phyloP scores from a whole-genome alignment of 2,888 invertebrate species.

The Portevinia maculata region DNA sequence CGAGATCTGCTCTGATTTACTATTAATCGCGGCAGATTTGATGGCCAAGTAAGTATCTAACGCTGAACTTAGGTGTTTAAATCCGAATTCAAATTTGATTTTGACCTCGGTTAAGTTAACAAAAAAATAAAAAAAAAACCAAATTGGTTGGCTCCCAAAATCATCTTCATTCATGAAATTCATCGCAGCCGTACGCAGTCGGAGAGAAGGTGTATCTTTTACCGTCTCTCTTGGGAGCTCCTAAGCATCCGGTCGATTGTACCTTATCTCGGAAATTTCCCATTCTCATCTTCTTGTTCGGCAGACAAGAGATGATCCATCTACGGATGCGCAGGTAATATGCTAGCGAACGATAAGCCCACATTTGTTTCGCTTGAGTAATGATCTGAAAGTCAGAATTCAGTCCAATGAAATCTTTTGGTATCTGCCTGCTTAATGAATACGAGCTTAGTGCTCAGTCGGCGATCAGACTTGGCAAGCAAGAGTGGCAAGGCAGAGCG shows the following conservation, averaged over 20 bases:
- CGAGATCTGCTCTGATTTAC: background rate
- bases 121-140: background rate
- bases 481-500: conserved; percentile 1
- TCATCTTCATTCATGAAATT: conserved; percentile 67
- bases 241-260: conserved; percentile 64
- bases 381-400: conserved; percentile 61
- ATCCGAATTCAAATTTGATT: conserved; percentile 12
- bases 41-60: background rate
- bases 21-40: background rate
- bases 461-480: conserved; percentile 1
- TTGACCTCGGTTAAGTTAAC: conserved; percentile 4
- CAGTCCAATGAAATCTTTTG: conserved; percentile 6
- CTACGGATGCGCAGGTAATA: conserved; percentile 41
- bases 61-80: conserved; percentile 15
- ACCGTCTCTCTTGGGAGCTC: conserved; percentile 48
- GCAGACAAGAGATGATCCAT: conserved; percentile 60
- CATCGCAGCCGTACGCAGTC: conserved; percentile 27
- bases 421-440: conserved; percentile 48
- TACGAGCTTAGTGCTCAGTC: conserved; percentile 42
- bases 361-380: conserved; percentile 72
- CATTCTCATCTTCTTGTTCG: conserved; percentile 56
- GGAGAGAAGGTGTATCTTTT: conserved; percentile 32
- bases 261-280: conserved; percentile 50
- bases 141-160: conserved; percentile 18
- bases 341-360: conserved; percentile 57